Evolutionary conservation across 1,140 invertebrate genomes (phyloP), one percentile per base, ranked within the genome.

Genomic region (Dendrolimus kikuchii): DNA sequence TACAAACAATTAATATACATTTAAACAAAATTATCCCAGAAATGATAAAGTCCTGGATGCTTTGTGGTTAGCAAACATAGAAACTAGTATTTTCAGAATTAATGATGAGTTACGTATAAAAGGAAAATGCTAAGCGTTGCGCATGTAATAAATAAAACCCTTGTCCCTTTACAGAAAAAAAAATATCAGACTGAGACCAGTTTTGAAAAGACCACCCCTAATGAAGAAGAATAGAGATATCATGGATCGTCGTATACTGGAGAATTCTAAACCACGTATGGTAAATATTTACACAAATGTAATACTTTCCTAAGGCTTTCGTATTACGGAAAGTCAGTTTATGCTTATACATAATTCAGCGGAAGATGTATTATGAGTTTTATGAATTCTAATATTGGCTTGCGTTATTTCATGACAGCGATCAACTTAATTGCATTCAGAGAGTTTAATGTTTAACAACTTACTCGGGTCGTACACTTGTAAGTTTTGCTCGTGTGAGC

Each of bases 311-410:
- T 58, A 49, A 54, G 60, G 47, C 55, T 40, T 51, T 9, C 50
- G 55, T 66, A 66, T 66, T 66, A 62, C 57, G 55, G 57, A 57
- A 66, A 62, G 64, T 66, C 60, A 62, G 62, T 66, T 66, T 66
- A 66, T 62, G 64, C 60, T 60, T 60, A 66, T 62, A 62, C 43
- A 46, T 53, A 53, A 53, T 40, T 53, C 51, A 40, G 49, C 40
- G 50, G 46, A 44, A 59, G 23, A 59, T 51, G 49, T 45, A 59
- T 53, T 40, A 40, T 43, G 39, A 7, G 23, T 38, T 53, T 46
- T 53, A 53, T 53, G 52, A 55, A 49, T 8, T 48, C 39, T 42
- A 40, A 59, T 55, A 59, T 59, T 55, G 52, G 43, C 49, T 46
- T n/a, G 39, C 9, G 43, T 43, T 45, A 52, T 53, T 53, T 58